phyloP scores from a whole-genome alignment of 2,113 vertebrate genomes.

The Aepyceros melampus region DNA sequence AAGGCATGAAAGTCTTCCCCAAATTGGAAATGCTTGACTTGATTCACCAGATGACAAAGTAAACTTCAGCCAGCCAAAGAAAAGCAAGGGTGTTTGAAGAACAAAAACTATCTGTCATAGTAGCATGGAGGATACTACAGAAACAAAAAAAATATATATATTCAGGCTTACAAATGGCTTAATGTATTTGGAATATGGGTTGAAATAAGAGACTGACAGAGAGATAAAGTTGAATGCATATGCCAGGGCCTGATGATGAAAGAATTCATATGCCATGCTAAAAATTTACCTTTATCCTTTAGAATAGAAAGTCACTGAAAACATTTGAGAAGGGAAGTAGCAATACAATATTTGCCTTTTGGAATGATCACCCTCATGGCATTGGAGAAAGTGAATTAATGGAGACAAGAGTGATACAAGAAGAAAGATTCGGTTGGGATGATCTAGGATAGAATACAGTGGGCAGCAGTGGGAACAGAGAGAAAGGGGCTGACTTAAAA shows the following conservation, averaged over 20 bases:
- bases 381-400: background rate
- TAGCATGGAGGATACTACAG: background rate
- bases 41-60: background rate
- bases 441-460: background rate
- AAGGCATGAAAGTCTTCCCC: background rate
- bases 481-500: background rate
- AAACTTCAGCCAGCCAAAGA: background rate
- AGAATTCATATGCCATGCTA: background rate
- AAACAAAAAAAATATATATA: background rate
- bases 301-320: background rate
- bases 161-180: background rate
- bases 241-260: background rate
- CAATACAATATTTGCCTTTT: background rate
- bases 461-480: background rate
- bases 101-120: background rate
- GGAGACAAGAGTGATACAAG: background rate
- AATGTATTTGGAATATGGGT: background rate
- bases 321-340: background rate
- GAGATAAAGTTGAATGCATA: background rate
- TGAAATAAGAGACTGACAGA: background rate
- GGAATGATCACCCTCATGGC: background rate
- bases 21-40: background rate
- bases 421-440: background rate
- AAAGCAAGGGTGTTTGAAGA: background rate
- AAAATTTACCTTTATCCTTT: background rate